phyloP scores from a whole-genome alignment of 2,797 vertebrate species.

The Microctenopoma stevenorrisi region DNA sequence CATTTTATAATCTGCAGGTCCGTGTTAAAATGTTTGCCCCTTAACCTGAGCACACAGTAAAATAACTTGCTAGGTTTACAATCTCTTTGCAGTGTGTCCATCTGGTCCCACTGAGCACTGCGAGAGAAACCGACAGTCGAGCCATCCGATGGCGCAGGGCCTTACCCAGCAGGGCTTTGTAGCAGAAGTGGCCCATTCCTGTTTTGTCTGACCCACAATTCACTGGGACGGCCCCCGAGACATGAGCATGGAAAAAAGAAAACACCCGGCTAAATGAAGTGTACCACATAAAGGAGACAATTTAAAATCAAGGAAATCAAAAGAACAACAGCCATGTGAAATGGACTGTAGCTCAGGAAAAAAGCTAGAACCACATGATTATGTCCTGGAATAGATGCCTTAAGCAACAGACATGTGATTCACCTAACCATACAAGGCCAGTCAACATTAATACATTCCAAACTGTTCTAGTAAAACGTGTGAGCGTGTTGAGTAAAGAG shows the following conservation, averaged over 20 bases:
- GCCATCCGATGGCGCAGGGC: conserved; percentile 42
- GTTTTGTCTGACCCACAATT: conserved; percentile 75
- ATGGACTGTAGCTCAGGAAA: conserved; percentile 2
- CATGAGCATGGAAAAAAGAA: conserved; percentile 20
- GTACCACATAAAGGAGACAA: conserved; percentile 40
- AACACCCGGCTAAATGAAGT: conserved; percentile 29
- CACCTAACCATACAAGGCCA: conserved; percentile 36
- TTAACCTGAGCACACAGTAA: conserved; percentile 22
- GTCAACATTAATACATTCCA: conserved; percentile 39
- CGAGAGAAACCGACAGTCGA: conserved; percentile 29
- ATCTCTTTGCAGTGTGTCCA: conserved; percentile 56
- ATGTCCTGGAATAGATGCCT: conserved; percentile 46
- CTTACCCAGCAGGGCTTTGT: conserved; percentile 53
- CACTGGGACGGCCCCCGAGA: conserved; percentile 53
- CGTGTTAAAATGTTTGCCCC: too few relatives aligned
- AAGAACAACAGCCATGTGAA: conserved; percentile 36
- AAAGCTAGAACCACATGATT: conserved; percentile 37
- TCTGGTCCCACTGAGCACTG: conserved; percentile 58
- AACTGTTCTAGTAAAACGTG: conserved; percentile 17
- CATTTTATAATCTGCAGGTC: too few relatives aligned
- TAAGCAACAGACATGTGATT: conserved; percentile 36
- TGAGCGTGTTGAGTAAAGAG: too few relatives aligned
- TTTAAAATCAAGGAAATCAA: conserved; percentile 21
- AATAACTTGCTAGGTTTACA: conserved; percentile 14
- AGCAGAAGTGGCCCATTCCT: conserved; percentile 59